Evolutionary conservation across 1,140 invertebrate genomes (phyloP).

Genomic region (Bombus vancouverensis): DNA sequence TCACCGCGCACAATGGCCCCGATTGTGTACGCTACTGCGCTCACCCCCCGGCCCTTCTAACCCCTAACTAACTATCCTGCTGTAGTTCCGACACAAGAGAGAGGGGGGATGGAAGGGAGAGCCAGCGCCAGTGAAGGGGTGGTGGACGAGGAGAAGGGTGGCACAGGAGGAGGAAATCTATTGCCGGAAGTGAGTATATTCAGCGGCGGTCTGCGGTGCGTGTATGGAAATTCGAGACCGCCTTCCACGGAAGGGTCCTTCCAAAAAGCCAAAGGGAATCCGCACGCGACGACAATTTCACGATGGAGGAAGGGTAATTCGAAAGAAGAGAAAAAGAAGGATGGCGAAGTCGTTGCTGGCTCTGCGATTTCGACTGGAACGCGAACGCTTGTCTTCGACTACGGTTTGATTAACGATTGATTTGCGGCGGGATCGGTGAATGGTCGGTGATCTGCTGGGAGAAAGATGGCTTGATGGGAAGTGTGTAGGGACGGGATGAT

Average conservation of each 20-base stretch:
- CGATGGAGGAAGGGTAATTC: neutral
- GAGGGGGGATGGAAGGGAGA: constrained; percentile 12
- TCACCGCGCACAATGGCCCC: constrained; percentile 80
- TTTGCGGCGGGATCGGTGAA: constrained; percentile 24
- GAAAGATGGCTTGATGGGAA: neutral
- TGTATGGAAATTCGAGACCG: constrained; percentile 79
- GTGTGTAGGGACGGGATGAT: neutral
- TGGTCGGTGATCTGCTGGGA: constrained; percentile 4
- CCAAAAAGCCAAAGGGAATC: constrained; percentile 62
- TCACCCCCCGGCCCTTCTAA: constrained; percentile 52
- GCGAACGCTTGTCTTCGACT: constrained; percentile 1
- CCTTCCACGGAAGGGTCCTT: constrained; percentile 67
- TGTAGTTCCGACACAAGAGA: constrained; percentile 63
- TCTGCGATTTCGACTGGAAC: constrained; percentile 24
- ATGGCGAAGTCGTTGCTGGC: constrained; percentile 1
- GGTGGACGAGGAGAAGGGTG: constrained; percentile 26
- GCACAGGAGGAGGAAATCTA: constrained; percentile 78
- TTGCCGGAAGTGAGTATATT: constrained; percentile 82
- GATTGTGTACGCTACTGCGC: constrained; percentile 77
- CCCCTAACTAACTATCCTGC: constrained; percentile 78
- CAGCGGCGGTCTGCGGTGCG: constrained; percentile 71
- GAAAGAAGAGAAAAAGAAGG: constrained; percentile 29
- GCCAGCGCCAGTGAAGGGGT: constrained; percentile 21
- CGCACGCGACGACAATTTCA: constrained; percentile 70
- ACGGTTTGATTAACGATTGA: constrained; percentile 52